Conservation (phyloP, 2,797 vertebrate species). For the Etheostoma perlongum region DNA sequence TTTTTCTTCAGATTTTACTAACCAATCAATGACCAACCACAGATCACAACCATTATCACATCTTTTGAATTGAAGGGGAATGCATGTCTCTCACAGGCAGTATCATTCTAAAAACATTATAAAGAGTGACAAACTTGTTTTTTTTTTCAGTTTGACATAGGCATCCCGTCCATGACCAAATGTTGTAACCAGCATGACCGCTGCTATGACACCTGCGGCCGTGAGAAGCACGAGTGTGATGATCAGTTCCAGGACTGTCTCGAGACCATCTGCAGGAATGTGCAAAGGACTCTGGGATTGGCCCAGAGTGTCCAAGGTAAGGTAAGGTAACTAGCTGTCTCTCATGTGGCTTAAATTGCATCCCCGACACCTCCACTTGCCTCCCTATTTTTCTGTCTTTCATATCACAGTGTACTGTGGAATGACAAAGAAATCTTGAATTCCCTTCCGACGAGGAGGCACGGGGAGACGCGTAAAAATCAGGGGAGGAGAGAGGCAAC, state of each 20-base stretch:
- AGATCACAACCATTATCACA: not conserved
- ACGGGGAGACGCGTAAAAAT: too few species aligned
- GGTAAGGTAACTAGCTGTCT: not conserved
- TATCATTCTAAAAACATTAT: not conserved
- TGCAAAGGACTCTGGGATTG: slow-evolving; percentile 93
- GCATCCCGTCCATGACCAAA: slow-evolving; percentile 96
- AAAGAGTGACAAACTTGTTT: not conserved
- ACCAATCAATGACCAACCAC: not conserved
- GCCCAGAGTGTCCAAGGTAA: slow-evolving; percentile 92
- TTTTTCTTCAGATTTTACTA: not conserved
- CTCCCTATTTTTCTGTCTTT: too few species aligned
- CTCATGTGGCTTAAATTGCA: too few species aligned
- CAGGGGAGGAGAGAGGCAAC: too few species aligned
- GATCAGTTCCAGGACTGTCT: slow-evolving; percentile 93
- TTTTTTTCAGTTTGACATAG: slow-evolving; percentile 90
- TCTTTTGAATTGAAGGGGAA: not conserved
- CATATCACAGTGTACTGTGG: too few species aligned
- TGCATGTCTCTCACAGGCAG: not conserved
- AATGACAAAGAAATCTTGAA: too few species aligned
- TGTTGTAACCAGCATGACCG: slow-evolving; percentile 97
- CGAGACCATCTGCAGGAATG: slow-evolving; percentile 92
- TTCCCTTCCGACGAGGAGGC: too few species aligned
- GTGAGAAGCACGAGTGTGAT: slow-evolving; percentile 93
- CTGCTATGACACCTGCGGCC: slow-evolving; percentile 95
- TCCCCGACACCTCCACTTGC: too few species aligned